Evolutionary conservation across 2,888 invertebrate species (phyloP), one percentile per base, ranked within the genome.

Genomic region (Mellilla xanthometata): DNA sequence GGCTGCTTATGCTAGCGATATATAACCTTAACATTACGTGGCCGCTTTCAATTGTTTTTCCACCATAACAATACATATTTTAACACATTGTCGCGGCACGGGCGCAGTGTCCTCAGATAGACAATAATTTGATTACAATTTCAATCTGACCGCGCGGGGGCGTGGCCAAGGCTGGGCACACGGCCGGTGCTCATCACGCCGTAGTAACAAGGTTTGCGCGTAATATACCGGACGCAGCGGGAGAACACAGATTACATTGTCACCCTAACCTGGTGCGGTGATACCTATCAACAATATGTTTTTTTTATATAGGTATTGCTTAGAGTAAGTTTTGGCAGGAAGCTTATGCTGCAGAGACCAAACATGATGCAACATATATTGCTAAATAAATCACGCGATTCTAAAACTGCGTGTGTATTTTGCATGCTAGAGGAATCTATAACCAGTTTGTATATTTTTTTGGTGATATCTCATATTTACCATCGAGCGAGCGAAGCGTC

Each of bases 201-300:
- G 81, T 81, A 81, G 86, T 87, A 88, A 87, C 87, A 75, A 82
- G 83, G 80, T 87, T 87, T 75, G 67, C 68, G 69, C 73, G 76
- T 85, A 84, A 85, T 80, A 81, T 84, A 82, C 81, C 75, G 68
- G 80, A 77, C 85, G 71, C 86, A 74, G 82, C 82, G 78, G 86
- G 86, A 72, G 81, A 76, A 68, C 79, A 74, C 62, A 76, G 85
- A 87, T 88, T 88, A 85, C 83, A 87, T 88, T 86, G 82, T 76
- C 81, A 67, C 85, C 85, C 84, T 80, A 83, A 84, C 85, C 82
- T 83, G 83, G 41, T 38, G 39, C n/a, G n/a, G n/a, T n/a, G n/a
- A n/a, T n/a, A n/a, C n/a, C n/a, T n/a, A n/a, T n/a, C n/a, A n/a
- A 38, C 48, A 50, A 38, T 31, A 40, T 27, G 13, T 35, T 27